A percentile compares a stretch with the other conserved stretches of the same genome.
phyloP scores from a whole-genome alignment of 2,888 invertebrate genomes.

The Drosophila hawaiiensis region DNA sequence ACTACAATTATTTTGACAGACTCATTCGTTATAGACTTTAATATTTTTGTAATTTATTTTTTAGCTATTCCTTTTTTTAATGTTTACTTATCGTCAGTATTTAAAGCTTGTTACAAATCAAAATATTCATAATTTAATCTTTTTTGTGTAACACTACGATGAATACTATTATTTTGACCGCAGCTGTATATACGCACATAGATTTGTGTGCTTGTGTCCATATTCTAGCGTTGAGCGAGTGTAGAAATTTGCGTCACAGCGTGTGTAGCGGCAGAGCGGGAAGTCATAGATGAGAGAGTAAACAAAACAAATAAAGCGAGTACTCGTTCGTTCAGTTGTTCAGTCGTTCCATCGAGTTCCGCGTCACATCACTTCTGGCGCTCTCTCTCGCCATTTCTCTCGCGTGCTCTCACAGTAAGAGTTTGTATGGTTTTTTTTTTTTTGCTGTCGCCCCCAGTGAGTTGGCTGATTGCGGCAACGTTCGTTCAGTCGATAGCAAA shows the following conservation, averaged over 20 bases:
- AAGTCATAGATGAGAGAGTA: conserved; percentile 15
- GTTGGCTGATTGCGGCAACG: conserved; percentile 7
- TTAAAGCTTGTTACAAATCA: too few relatives aligned
- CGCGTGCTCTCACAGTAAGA: conserved; percentile 47
- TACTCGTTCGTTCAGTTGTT: conserved; percentile 5
- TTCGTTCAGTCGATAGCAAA: conserved; percentile 84
- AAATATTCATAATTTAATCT: neutral
- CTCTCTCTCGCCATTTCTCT: neutral
- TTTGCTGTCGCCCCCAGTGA: conserved; percentile 14
- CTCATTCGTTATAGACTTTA: neutral
- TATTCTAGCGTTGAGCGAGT: conserved; percentile 14
- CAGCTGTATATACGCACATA: conserved; percentile 2
- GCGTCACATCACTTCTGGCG: conserved; percentile 43
- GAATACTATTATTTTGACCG: neutral
- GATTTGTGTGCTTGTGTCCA: conserved; percentile 6
- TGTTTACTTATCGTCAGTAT: too few relatives aligned
- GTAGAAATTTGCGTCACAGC: conserved; percentile 49
- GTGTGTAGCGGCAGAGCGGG: conserved; percentile 3
- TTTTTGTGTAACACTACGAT: neutral
- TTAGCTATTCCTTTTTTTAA: neutral
- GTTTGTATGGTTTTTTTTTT: conserved; percentile 6
- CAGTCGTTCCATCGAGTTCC: conserved; percentile 21
- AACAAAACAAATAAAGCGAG: conserved; percentile 22
- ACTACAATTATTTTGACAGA: neutral
- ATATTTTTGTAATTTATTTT: neutral